Conservation (phyloP, 2,113 vertebrate genomes). For the Triplophysa siluroides region DNA sequence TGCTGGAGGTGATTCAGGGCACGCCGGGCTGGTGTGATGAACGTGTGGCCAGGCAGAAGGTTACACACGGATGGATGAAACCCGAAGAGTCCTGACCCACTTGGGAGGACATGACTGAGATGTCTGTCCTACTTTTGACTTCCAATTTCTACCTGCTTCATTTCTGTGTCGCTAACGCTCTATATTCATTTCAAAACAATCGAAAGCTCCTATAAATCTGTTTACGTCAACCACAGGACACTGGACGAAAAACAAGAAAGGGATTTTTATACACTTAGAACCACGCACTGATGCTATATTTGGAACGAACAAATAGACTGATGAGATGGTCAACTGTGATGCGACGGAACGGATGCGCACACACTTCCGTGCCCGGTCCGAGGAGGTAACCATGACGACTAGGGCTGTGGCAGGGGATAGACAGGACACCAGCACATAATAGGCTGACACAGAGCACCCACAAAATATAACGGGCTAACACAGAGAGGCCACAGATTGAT, state of each 20-base stretch:
- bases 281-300: constrained; percentile 22
- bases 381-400: constrained; percentile 42
- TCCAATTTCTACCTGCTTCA: constrained; percentile 17
- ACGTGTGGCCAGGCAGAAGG: constrained; percentile 20
- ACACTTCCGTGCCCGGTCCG: constrained; percentile 32
- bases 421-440: constrained; percentile 42
- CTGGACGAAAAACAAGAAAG: background rate
- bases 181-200: constrained; percentile 3
- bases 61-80: constrained; percentile 29
- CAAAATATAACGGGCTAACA: constrained; percentile 43
- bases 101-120: constrained; percentile 40
- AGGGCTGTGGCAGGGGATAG: constrained; percentile 29
- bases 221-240: background rate
- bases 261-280: constrained; percentile 29
- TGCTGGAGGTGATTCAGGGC: background rate
- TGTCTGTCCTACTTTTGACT: constrained; percentile 22
- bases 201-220: background rate
- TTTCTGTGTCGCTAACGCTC: background rate
- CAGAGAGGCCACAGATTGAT: constrained; percentile 28
- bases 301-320: constrained; percentile 29
- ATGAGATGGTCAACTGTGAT: constrained; percentile 26
- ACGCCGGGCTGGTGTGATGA: constrained; percentile 20
- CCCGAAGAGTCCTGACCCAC: constrained; percentile 39
- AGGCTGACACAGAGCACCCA: constrained; percentile 33
- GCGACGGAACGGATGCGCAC: constrained; percentile 11